A percentile compares a stretch with the other conserved stretches of the same genome.
Conservation (phyloP, 37 sponge, comb jelly and placozoan species). For the Agelas oroides region DNA sequence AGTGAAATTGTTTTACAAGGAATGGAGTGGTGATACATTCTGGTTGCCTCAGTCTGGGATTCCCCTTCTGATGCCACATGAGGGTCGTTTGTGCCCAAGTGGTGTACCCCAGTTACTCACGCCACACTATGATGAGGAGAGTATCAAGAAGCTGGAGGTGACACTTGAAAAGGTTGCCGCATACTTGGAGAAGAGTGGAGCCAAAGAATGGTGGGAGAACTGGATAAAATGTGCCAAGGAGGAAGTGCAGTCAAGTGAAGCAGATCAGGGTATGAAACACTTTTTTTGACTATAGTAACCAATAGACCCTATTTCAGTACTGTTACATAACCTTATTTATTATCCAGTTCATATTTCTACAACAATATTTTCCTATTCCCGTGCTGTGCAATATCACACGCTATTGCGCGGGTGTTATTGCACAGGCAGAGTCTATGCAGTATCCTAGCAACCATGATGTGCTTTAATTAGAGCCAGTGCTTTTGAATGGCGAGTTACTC, state of each 20-base stretch:
- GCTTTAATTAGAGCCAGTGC: no score
- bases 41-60: conserved; percentile 15
- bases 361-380: no score
- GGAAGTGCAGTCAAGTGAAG: background rate
- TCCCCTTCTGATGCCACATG: background rate
- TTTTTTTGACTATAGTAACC: background rate
- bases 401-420: no score
- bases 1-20: conserved; percentile 12
- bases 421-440: no score
- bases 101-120: background rate
- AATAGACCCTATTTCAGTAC: no score
- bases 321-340: no score
- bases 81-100: no score
- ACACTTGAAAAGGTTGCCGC: background rate
- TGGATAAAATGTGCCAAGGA: background rate
- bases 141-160: background rate
- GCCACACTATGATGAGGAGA: background rate
- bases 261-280: background rate
- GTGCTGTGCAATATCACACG: no score
- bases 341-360: no score
- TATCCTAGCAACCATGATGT: no score
- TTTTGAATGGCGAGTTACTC: no score
- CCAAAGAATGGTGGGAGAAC: conserved; percentile 1
- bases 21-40: conserved; percentile 15
- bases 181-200: conserved; percentile 3